These are phyloP conservation scores for Glyphotaelius pellucidus DNA, from an alignment of 2,888 invertebrate species.

Conservation along the genomic window DNA sequence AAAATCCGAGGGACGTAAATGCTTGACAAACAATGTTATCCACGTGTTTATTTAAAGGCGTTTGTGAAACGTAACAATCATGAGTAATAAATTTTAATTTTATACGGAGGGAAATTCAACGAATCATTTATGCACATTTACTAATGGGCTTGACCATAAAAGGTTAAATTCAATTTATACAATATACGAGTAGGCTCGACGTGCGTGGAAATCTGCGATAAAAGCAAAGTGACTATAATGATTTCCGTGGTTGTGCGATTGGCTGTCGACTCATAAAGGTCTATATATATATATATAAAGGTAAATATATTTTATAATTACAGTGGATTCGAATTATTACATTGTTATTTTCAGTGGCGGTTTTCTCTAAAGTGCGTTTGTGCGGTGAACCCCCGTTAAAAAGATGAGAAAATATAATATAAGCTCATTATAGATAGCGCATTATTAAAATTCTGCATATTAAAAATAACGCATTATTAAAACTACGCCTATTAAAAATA, in stretches of 20 bases:
- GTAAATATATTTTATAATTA: too few species aligned
- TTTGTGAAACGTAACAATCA: neutral
- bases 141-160: neutral
- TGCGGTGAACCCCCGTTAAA: too few species aligned
- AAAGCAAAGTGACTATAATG: neutral
- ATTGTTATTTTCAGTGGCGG: too few species aligned
- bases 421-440: too few species aligned
- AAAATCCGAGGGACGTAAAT: neutral
- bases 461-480: too few species aligned
- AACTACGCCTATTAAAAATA: too few species aligned
- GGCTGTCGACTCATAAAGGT: too few species aligned
- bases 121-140: neutral
- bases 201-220: neutral
- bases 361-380: too few species aligned
- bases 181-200: neutral
- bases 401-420: too few species aligned
- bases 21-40: neutral
- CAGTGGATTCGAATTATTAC: too few species aligned
- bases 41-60: neutral
- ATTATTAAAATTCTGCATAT: too few species aligned
- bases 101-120: neutral
- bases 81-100: neutral
- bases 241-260: neutral
- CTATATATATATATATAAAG: too few species aligned
- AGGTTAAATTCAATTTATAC: neutral